These are phyloP conservation scores for Callocephalon fimbriatum DNA, from an alignment of 2,113 vertebrate genomes.

Conservation along the genomic window DNA sequence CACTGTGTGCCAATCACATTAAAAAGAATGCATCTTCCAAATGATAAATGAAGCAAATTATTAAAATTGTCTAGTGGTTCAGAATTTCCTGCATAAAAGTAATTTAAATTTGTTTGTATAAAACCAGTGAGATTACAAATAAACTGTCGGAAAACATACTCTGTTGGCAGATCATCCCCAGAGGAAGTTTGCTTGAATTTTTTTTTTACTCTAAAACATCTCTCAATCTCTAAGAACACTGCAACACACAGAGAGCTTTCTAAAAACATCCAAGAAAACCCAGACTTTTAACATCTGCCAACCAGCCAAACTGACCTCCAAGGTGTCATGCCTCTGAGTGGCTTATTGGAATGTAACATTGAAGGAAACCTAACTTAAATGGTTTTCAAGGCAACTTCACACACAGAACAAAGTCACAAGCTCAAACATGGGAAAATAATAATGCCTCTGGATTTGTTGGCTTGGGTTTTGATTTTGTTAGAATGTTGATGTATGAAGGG, in stretches of 20 bases:
- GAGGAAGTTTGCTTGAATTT: not conserved
- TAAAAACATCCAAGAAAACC: not conserved
- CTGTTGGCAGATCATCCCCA: not conserved
- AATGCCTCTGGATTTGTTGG: not conserved
- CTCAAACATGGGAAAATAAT: not conserved
- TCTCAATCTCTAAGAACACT: not conserved
- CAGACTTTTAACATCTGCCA: not conserved
- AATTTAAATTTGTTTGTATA: not conserved
- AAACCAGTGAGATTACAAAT: not conserved
- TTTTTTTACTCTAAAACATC: not conserved
- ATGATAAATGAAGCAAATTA: not conserved
- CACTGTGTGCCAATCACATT: not conserved
- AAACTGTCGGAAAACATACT: not conserved
- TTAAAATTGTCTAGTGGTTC: not conserved
- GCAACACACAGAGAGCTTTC: not conserved
- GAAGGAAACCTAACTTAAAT: not conserved
- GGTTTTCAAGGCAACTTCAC: not conserved
- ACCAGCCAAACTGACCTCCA: not conserved
- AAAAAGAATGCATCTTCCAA: not conserved
- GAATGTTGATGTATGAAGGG: not conserved
- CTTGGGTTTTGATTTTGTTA: not conserved
- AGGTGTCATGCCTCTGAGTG: not conserved
- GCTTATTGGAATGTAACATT: not conserved
- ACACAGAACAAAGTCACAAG: not conserved
- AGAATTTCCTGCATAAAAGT: not conserved